Conservation (phyloP, 2,113 vertebrate genomes). For the Pygathrix nemaeus region DNA sequence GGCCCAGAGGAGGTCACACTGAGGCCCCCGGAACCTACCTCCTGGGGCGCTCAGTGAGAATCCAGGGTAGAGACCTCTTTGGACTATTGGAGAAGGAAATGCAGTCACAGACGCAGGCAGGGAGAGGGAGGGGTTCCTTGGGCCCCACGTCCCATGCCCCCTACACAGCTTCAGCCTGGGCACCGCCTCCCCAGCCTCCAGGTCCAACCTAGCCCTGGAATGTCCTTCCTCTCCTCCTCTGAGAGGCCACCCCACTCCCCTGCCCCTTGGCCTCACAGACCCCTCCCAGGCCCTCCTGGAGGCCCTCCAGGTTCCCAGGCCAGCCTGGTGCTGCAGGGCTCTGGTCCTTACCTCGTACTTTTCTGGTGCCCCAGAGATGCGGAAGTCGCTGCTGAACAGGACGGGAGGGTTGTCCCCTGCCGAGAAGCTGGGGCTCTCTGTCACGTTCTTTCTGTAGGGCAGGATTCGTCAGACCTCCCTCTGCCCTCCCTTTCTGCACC, state of each 20-base stretch:
- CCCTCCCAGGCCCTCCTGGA: constrained; percentile 76
- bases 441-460: constrained; percentile 91
- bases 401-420: constrained; percentile 91
- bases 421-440: constrained; percentile 92
- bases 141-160: not conserved
- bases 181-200: not conserved
- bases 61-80: constrained; percentile 81
- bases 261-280: no score
- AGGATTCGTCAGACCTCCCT: not conserved
- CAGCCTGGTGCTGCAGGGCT: not conserved
- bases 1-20: constrained; percentile 49
- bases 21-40: constrained; percentile 78
- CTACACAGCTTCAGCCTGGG: not conserved
- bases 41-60: constrained; percentile 76
- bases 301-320: not conserved
- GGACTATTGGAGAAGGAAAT: constrained; percentile 84
- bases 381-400: constrained; percentile 92
- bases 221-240: not conserved
- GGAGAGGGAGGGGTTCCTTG: not conserved
- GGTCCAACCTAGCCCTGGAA: no score
- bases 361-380: constrained; percentile 92
- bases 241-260: not conserved
- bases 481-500: not conserved
- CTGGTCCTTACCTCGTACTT: constrained; percentile 92
- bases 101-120: constrained; percentile 69